Evolutionary conservation across 2,797 vertebrate species (phyloP).

Genomic region (Acropternis orthonyx): DNA sequence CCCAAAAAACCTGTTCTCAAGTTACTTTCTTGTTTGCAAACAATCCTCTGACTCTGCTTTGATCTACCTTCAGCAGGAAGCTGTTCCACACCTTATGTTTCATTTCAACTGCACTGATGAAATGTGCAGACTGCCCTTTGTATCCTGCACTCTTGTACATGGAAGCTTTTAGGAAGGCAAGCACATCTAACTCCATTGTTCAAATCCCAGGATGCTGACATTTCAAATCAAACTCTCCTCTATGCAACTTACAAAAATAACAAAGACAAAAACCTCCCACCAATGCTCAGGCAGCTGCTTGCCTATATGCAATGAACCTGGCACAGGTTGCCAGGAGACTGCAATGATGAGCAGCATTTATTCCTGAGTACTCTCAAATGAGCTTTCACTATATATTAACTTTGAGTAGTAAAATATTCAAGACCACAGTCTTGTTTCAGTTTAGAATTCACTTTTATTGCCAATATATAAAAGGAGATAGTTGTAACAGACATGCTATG

Average conservation of each 20-base stretch:
- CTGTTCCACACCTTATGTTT: background rate
- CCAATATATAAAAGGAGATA: background rate
- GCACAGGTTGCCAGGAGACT: slow-evolving; percentile 48
- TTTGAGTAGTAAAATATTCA: slow-evolving; percentile 14
- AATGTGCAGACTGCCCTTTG: background rate
- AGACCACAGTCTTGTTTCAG: background rate
- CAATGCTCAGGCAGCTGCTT: background rate
- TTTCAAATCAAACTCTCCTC: background rate
- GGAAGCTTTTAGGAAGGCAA: background rate
- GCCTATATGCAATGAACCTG: background rate
- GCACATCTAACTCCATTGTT: background rate
- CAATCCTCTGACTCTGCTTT: background rate
- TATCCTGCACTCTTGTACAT: background rate
- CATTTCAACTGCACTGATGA: background rate
- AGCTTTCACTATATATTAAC: background rate
- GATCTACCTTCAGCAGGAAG: background rate
- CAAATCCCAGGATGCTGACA: background rate
- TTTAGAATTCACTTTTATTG: slow-evolving; percentile 23
- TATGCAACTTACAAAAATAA: background rate
- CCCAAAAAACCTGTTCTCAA: background rate
- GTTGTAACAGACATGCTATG: background rate
- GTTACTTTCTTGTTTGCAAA: background rate
- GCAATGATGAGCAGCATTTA: slow-evolving; percentile 32
- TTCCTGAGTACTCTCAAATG: slow-evolving; percentile 7
- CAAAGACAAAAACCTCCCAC: slow-evolving; percentile 33